These are phyloP conservation scores for Menidia menidia DNA, from an alignment of 2,797 vertebrate species.

Conservation along the genomic window DNA sequence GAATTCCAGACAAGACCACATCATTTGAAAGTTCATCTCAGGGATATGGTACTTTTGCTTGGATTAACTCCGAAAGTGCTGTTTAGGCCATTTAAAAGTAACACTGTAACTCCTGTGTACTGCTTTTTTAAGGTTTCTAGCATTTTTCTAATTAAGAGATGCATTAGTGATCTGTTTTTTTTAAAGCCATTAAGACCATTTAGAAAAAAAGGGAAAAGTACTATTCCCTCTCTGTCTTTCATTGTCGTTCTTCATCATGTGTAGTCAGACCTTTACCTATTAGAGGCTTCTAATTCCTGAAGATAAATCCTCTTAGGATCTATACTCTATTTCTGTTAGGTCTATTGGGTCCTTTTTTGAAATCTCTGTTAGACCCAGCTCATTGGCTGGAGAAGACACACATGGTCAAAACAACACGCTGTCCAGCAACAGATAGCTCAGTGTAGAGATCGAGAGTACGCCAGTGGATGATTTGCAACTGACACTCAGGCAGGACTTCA, in stretches of 20 bases:
- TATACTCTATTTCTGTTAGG: constrained; percentile 90
- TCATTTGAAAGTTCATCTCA: constrained; percentile 55
- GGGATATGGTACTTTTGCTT: constrained; percentile 26
- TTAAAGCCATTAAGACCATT: background rate
- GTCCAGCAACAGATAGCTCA: constrained; percentile 63
- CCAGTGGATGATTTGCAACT: constrained; percentile 50
- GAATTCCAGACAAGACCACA: constrained; percentile 50
- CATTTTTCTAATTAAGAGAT: constrained; percentile 6
- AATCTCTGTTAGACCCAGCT: constrained; percentile 80
- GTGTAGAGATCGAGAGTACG: constrained; percentile 46
- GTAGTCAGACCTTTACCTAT: constrained; percentile 59
- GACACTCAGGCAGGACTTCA: constrained; percentile 45
- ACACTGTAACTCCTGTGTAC: constrained; percentile 25
- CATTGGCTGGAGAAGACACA: constrained; percentile 72
- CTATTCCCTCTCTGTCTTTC: background rate
- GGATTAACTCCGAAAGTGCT: constrained; percentile 50
- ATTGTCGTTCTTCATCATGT: constrained; percentile 18
- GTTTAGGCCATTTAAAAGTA: constrained; percentile 3
- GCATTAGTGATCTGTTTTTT: background rate
- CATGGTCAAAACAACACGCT: constrained; percentile 60
- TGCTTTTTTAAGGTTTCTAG: constrained; percentile 7
- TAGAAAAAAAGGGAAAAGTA: background rate
- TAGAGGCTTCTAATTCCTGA: constrained; percentile 86
- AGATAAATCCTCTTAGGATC: constrained; percentile 93
- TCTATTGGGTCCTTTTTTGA: constrained; percentile 81